Evolutionary conservation across 1,140 invertebrate species (phyloP).

Genomic region (Zaprionus inermis): DNA sequence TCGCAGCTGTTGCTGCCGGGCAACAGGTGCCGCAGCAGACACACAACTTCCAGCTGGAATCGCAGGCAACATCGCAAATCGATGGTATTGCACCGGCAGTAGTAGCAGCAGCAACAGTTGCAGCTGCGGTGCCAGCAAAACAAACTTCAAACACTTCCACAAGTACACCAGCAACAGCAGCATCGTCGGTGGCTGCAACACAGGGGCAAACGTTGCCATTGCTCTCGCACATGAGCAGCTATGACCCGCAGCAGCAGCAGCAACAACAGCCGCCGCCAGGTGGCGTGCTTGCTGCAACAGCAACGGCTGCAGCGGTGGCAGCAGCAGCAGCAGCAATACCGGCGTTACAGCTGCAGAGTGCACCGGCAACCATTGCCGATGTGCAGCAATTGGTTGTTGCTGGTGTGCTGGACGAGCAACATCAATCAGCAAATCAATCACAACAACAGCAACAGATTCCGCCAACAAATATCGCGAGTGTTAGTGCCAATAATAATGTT

Average conservation of each 20-base stretch:
- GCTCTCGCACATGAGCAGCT: constrained; percentile 70
- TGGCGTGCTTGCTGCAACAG: constrained; percentile 29
- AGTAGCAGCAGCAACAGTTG: constrained; percentile 21
- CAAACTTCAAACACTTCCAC: constrained; percentile 61
- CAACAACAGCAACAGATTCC: constrained; percentile 51
- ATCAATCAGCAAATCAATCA: constrained; percentile 34
- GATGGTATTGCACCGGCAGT: constrained; percentile 60
- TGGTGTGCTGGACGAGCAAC: constrained; percentile 52
- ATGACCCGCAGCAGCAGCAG: constrained; percentile 50
- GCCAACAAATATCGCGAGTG: constrained; percentile 73
- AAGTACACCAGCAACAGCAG: constrained; percentile 29
- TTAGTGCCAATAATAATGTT: constrained; percentile 79
- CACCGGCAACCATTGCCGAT: constrained; percentile 77
- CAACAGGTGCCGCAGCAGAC: constrained; percentile 35
- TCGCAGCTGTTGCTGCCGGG: constrained; percentile 64
- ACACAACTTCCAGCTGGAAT: constrained; percentile 53
- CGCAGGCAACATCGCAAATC: constrained; percentile 66
- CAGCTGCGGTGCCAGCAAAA: constrained; percentile 42
- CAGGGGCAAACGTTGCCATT: constrained; percentile 77
- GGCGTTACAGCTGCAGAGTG: constrained; percentile 63
- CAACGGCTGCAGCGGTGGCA: constrained; percentile 28
- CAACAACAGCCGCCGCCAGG: constrained; percentile 41
- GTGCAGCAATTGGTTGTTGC: constrained; percentile 63
- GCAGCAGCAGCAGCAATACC: constrained; percentile 44
- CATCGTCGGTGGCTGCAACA: constrained; percentile 17